Evolutionary conservation across 2,888 invertebrate species (phyloP).

Genomic region (Aricia artaxerxes): DNA sequence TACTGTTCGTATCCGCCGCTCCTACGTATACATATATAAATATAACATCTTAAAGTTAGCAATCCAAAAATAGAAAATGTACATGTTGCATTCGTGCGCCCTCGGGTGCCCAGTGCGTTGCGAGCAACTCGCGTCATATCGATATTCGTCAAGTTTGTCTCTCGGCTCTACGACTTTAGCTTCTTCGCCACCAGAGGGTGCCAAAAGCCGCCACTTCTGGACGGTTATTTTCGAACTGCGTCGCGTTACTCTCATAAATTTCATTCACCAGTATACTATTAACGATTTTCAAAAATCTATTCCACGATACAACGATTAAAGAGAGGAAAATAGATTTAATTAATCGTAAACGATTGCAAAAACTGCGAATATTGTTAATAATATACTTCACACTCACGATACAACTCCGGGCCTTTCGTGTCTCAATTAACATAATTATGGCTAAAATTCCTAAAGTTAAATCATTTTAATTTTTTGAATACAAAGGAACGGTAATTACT

Average conservation of each 20-base stretch:
- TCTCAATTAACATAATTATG: slow-evolving; percentile 41
- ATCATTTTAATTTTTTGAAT: neutral
- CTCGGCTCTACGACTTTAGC: slow-evolving; percentile 60
- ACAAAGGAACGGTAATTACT: slow-evolving; percentile 9
- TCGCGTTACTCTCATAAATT: slow-evolving; percentile 58
- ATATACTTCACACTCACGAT: slow-evolving; percentile 51
- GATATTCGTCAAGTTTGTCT: slow-evolving; percentile 54
- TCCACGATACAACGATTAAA: neutral
- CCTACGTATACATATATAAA: slow-evolving; percentile 81
- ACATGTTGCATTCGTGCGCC: slow-evolving; percentile 76
- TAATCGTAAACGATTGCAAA: slow-evolving; percentile 16
- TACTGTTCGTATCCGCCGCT: slow-evolving; percentile 77
- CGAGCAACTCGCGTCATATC: slow-evolving; percentile 55
- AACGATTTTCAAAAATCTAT: slow-evolving; percentile 41
- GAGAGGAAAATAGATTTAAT: slow-evolving; percentile 6
- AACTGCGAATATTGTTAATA: slow-evolving; percentile 48
- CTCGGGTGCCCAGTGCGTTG: slow-evolving; percentile 61
- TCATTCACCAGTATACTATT: slow-evolving; percentile 45
- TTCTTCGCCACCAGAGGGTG: slow-evolving; percentile 66
- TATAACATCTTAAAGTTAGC: slow-evolving; percentile 81
- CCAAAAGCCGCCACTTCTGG: slow-evolving; percentile 77
- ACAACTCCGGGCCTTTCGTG: slow-evolving; percentile 67
- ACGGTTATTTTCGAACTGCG: slow-evolving; percentile 76
- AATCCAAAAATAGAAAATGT: slow-evolving; percentile 81
- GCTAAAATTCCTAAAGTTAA: slow-evolving; percentile 24